Percentiles rank a stretch among this genome's conserved stretches.
These are phyloP conservation scores for Drosophila tropicalis DNA, from an alignment of 1,140 invertebrate species.

Conservation along the genomic window DNA sequence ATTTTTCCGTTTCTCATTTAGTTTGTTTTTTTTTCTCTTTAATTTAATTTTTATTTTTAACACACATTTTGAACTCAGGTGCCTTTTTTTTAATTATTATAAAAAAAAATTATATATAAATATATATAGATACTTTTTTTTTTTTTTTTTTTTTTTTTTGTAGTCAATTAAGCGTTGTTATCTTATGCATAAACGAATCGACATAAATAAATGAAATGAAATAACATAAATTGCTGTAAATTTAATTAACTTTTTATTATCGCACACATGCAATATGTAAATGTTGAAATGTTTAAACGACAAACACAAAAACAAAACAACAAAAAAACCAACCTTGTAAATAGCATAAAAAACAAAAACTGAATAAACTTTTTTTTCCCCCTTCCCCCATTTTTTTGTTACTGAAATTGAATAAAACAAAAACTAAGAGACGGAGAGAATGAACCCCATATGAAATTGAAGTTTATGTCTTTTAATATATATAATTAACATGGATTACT, in stretches of 20 bases:
- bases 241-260: constrained; percentile 58
- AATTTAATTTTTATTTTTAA: constrained; percentile 39
- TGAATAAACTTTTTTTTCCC: constrained; percentile 1
- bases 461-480: constrained; percentile 6
- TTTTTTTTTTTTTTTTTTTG: constrained; percentile 72
- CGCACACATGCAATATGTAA: constrained; percentile 32
- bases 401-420: constrained; percentile 2
- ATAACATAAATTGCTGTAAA: constrained; percentile 44
- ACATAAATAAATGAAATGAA: constrained; percentile 40
- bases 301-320: neutral
- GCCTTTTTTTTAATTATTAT: constrained; percentile 55
- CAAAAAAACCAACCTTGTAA: constrained; percentile 8
- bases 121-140: constrained; percentile 60
- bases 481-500: neutral
- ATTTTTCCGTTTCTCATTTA: constrained; percentile 20
- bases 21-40: constrained; percentile 23
- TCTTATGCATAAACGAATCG: constrained; percentile 71
- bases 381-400: constrained; percentile 4
- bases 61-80: constrained; percentile 21
- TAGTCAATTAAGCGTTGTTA: constrained; percentile 81
- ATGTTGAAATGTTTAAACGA: constrained; percentile 10
- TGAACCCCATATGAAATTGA: neutral
- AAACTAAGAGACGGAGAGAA: neutral
- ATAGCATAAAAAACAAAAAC: constrained; percentile 9
- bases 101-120: constrained; percentile 20